A percentile compares a stretch with the other conserved stretches of the same genome.
These are phyloP conservation scores for Eugnorisma glareosa DNA, from an alignment of 2,888 invertebrate species.

Conservation along the genomic window DNA sequence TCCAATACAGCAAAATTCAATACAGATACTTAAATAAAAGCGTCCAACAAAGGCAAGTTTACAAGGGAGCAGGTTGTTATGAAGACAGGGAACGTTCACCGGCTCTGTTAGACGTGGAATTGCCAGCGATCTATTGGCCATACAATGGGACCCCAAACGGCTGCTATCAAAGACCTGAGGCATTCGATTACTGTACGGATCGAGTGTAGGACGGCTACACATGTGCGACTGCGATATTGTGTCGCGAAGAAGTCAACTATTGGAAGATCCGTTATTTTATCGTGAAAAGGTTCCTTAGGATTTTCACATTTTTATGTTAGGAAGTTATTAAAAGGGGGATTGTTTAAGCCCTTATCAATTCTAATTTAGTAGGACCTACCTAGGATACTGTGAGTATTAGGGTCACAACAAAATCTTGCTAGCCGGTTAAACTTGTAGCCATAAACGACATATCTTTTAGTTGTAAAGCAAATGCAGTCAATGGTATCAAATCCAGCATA, in stretches of 20 bases:
- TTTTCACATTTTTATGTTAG: neutral
- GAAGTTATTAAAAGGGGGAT: neutral
- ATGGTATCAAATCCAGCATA: neutral
- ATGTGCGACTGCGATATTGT: conserved; percentile 35
- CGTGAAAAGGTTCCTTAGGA: neutral
- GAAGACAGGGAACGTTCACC: conserved; percentile 47
- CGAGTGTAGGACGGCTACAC: conserved; percentile 32
- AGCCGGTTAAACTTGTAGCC: neutral
- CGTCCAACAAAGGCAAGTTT: neutral
- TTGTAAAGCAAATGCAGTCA: neutral
- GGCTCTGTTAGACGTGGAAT: conserved; percentile 46
- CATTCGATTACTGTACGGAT: conserved; percentile 60
- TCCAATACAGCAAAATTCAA: conserved; percentile 4
- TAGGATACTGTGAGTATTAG: neutral
- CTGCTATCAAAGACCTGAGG: conserved; percentile 61
- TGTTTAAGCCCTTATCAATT: neutral
- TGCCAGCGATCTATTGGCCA: conserved; percentile 57
- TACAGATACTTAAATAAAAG: conserved; percentile 30
- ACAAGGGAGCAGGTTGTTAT: conserved; percentile 16
- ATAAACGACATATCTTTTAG: neutral
- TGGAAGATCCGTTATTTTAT: neutral
- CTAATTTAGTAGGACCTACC: neutral
- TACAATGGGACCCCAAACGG: conserved; percentile 62
- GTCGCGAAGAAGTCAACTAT: neutral
- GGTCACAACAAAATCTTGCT: neutral